Evolutionary conservation across 2,797 vertebrate species (phyloP), one percentile per base, ranked within the genome.

Genomic region (Amblyraja radiata): DNA sequence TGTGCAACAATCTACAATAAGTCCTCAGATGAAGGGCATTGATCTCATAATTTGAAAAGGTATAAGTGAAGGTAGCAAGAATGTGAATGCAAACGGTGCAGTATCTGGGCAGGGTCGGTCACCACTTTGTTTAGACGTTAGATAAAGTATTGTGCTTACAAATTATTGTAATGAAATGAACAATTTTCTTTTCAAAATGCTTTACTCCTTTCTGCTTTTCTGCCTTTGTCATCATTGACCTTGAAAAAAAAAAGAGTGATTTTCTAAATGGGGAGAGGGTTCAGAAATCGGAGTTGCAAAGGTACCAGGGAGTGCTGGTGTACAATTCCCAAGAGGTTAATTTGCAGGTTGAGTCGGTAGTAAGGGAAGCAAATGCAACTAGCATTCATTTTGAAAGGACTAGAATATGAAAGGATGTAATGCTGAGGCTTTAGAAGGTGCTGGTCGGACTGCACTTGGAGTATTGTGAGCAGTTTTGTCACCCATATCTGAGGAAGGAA

Each of bases 1-100:
- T 88, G 63, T 88, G 84, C 21, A 88, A 68, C 84, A 4, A 88
- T 36, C 25, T 63, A 28, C 58, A 28, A 86, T 86, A 86, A 86
- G 14, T 68, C 23, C n/a, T 88, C 8, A 63, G 84, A 18, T 18
- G 36, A 18, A 68, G 84, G 61, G 61, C 16, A 63, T 58, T 28
- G 14, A 65, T 88, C n/a, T 36, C 84, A 88, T 65, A 36, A 88
- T 68, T 68, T 2, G 18, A 8, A 32, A 21, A 3, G 18, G 68
- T 36, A 68, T 63, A 68, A 32, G 77, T 78, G 77, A 88, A 88
- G 21, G 14, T 18, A 88, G 61, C 13, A 3, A 8, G 68, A 68
- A 88, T 18, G 1, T 63, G 13, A 61, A 25, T 16, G 63, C 54
- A 28, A 61, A 16, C 5, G 10, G 63, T 6, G 4, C n/a, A 86